A percentile compares a stretch with the other conserved stretches of the same genome.
Evolutionary conservation across 2,113 vertebrate species (phyloP).

Genomic region (Arothron firmamentum): DNA sequence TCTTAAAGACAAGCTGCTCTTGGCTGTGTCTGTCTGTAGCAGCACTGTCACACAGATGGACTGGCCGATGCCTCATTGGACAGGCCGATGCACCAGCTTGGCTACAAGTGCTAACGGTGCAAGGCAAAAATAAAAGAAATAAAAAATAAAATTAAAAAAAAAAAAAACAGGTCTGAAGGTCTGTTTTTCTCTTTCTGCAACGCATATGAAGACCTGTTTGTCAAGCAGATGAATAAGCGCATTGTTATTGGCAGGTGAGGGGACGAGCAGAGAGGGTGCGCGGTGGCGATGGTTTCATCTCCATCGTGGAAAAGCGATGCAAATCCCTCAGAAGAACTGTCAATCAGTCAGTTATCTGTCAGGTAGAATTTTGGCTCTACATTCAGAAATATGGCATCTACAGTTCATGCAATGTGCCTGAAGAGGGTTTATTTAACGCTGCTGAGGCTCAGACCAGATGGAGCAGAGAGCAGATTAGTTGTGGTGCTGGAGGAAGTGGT

Average conservation of each 20-base stretch:
- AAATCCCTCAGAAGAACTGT: neutral
- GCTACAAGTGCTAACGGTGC: slow-evolving; percentile 34
- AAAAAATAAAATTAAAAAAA: neutral
- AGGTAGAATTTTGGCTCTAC: slow-evolving; percentile 30
- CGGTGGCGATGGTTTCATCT: neutral
- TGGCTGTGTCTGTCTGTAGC: neutral
- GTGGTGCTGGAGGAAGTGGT: neutral
- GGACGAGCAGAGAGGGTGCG: slow-evolving; percentile 5
- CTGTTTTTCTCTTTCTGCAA: slow-evolving; percentile 4
- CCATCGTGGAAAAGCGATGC: neutral
- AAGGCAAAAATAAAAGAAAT: slow-evolving; percentile 2
- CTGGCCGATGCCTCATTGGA: slow-evolving; percentile 12
- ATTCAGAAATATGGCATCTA: slow-evolving; percentile 46
- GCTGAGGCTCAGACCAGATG: slow-evolving; percentile 8
- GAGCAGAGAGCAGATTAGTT: slow-evolving; percentile 9
- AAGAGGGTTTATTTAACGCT: slow-evolving; percentile 4
- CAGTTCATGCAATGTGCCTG: neutral
- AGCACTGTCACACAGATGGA: slow-evolving; percentile 17
- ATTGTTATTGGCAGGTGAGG: neutral
- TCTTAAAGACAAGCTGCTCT: slow-evolving; percentile 1
- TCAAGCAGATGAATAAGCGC: no score
- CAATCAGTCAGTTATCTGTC: neutral
- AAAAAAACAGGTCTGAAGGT: neutral
- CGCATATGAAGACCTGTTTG: slow-evolving; percentile 1
- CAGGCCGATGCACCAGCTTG: slow-evolving; percentile 1